A percentile compares a stretch with the other conserved stretches of the same genome.
phyloP scores from a whole-genome alignment of 1,140 invertebrate species.

The Aphidius ervi region DNA sequence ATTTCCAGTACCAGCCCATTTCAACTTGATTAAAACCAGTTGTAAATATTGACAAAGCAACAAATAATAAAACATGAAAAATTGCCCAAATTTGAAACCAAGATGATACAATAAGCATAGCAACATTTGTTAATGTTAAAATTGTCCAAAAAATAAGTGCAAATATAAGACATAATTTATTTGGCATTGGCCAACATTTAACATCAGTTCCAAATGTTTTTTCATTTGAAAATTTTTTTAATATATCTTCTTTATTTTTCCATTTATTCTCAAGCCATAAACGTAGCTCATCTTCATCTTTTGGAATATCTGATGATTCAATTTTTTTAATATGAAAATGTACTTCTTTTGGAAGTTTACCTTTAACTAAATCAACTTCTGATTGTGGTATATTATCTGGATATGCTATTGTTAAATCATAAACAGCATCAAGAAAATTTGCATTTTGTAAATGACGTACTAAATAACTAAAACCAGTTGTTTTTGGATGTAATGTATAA shows the following conservation, averaged over 20 bases:
- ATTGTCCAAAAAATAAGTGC: slow-evolving; percentile 58
- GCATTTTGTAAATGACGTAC: slow-evolving; percentile 62
- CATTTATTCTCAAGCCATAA: slow-evolving; percentile 70
- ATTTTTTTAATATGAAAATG: slow-evolving; percentile 73
- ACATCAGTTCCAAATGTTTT: slow-evolving; percentile 45
- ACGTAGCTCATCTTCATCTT: slow-evolving; percentile 56
- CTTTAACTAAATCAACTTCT: slow-evolving; percentile 63
- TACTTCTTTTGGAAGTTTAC: slow-evolving; percentile 67
- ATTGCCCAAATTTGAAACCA: slow-evolving; percentile 54
- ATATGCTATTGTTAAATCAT: slow-evolving; percentile 77
- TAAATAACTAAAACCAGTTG: slow-evolving; percentile 77
- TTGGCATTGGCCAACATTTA: slow-evolving; percentile 37
- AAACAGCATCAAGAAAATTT: slow-evolving; percentile 66
- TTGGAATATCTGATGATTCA: slow-evolving; percentile 57
- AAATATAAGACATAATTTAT: slow-evolving; percentile 45
- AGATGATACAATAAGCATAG: slow-evolving; percentile 48
- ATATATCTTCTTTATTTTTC: slow-evolving; percentile 64
- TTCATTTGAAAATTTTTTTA: slow-evolving; percentile 58
- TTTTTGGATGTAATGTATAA: slow-evolving; percentile 79
- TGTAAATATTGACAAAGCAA: slow-evolving; percentile 51
- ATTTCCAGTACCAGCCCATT: slow-evolving; percentile 51
- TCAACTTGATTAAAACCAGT: slow-evolving; percentile 58
- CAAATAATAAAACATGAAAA: slow-evolving; percentile 48
- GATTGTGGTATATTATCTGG: slow-evolving; percentile 64
- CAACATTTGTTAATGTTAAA: slow-evolving; percentile 41